Percentiles rank a stretch among this genome's conserved stretches.
Conservation (phyloP, 2,113 vertebrate species). For the Jaculus jaculus region DNA sequence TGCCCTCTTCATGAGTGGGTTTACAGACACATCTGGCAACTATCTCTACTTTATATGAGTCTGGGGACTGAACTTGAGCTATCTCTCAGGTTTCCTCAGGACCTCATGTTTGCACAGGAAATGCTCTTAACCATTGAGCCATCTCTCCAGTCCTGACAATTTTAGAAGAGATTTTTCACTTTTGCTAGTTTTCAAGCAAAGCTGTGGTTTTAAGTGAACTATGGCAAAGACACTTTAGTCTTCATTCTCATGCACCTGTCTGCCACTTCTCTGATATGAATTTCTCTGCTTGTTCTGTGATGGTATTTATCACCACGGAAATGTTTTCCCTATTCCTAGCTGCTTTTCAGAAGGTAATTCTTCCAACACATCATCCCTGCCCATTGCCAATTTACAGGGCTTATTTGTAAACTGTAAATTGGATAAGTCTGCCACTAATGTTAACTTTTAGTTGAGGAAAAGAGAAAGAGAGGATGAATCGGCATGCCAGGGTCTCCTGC, state of each 20-base stretch:
- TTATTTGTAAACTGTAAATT: background rate
- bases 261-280: background rate
- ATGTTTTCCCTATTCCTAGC: background rate
- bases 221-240: background rate
- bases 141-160: background rate
- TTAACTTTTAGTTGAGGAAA: background rate
- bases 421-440: background rate
- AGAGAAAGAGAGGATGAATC: background rate
- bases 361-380: background rate
- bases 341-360: background rate
- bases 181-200: background rate
- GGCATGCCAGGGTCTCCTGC: too few relatives aligned
- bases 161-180: constrained; percentile 3
- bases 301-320: background rate
- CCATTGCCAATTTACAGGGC: background rate
- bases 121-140: too few relatives aligned
- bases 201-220: background rate
- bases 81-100: too few relatives aligned
- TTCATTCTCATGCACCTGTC: background rate
- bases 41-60: too few relatives aligned
- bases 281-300: background rate
- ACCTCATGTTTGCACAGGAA: too few relatives aligned
- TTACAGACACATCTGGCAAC: too few relatives aligned
- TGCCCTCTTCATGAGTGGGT: too few relatives aligned
- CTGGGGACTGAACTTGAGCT: too few relatives aligned